Evolutionary conservation across 2,113 vertebrate species (phyloP), one percentile per base, ranked within the genome.

Genomic region (Peromyscus leucopus): DNA sequence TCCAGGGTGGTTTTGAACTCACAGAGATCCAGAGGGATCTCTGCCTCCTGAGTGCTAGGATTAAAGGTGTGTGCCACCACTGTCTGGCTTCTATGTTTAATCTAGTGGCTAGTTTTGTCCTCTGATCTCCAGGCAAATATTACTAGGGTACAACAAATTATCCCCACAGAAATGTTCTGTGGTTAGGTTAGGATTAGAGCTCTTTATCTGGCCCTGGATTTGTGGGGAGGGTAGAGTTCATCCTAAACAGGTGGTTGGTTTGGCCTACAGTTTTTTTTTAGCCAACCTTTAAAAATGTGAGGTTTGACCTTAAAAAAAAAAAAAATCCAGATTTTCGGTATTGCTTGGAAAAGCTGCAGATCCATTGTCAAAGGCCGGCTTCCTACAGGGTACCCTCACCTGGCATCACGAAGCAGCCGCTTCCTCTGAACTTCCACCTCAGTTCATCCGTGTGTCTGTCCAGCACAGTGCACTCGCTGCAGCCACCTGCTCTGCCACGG

Each of bases 371-470:
- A 67, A 91, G 42, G 63, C 19, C 8, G 19, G 39, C 21, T 57
- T 89, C 39, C 31, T 7, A 1, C 0, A 0, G 3, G 39, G 33
- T 72, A 3, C 22, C 22, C 7, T 46, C 2, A 39, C 17, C 15
- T 36, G 39, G 46, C 31, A 36, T 39, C 26, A 12, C 1, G 51
- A 7, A 31, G 28, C 28, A 51, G 9, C 9, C 7, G 21, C 57
- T 5, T 21, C 59, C 39, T 42, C 46, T 11, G 7, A 51, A 22
- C 7, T 2, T 16, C 19, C 31, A 4, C 7, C 28, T 0, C 17
- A 0, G 11, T 8, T 10, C 3, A 2, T 22, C 15, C 4, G 5
- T 0, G 1, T 5, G 17, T 79, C 80, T 55, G 0, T 12, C n/a
- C 48, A 89, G 63, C 39, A 31, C 11, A 3, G 2, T 4, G 24